A percentile compares a stretch with the other conserved stretches of the same genome.
Conservation (phyloP, 1,140 invertebrate species). For the Drosophila dunni region DNA sequence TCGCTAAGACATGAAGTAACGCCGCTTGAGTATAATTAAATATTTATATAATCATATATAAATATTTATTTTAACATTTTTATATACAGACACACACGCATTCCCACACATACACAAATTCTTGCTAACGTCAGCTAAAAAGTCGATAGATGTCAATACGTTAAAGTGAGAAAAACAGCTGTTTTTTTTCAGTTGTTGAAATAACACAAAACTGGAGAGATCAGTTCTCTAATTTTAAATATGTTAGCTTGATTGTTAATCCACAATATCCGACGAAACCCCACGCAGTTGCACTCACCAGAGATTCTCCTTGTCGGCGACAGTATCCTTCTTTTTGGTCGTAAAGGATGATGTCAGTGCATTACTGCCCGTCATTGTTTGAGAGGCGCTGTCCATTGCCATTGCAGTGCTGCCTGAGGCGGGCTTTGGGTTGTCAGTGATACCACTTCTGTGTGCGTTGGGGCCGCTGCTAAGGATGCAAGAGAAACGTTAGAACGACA, state of each 20-base stretch:
- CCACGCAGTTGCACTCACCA: conserved; percentile 62
- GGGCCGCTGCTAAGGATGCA: conserved; percentile 44
- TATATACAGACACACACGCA: conserved; percentile 10
- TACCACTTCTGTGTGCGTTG: conserved; percentile 36
- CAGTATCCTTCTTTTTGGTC: conserved; percentile 77
- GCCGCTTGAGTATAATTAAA: neutral
- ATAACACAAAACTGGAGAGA: neutral
- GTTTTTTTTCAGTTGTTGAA: conserved; percentile 9
- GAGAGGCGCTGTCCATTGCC: conserved; percentile 78
- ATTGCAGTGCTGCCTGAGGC: conserved; percentile 51
- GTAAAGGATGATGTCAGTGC: conserved; percentile 84
- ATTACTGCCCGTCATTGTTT: conserved; percentile 70
- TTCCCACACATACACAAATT: conserved; percentile 18
- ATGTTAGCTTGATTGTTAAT: neutral
- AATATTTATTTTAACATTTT: no score
- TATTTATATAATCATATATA: no score
- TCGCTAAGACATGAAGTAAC: neutral
- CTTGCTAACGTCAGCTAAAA: conserved; percentile 74
- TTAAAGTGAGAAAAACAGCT: conserved; percentile 23
- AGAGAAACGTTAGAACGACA: conserved; percentile 20
- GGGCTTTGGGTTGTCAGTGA: conserved; percentile 23
- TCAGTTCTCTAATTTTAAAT: neutral
- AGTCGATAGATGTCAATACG: conserved; percentile 38
- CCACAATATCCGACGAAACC: neutral
- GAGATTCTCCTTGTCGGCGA: conserved; percentile 78